Conservation (phyloP, 30 jellyfish, hydroid and myxozoan species). For the Catostylus mosaicus region DNA sequence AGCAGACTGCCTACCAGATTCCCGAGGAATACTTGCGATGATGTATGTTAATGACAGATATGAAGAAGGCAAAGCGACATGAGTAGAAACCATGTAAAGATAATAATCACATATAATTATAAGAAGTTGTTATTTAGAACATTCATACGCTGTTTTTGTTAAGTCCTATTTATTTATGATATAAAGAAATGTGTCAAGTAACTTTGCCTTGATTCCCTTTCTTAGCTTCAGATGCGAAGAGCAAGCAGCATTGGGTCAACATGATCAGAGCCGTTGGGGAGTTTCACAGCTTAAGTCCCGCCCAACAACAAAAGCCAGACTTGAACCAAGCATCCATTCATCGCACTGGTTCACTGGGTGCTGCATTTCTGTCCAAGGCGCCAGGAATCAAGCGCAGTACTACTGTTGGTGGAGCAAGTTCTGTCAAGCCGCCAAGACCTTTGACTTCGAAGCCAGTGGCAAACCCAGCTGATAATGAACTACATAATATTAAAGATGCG, state of each 20-base stretch:
- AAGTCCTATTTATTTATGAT: too few relatives aligned
- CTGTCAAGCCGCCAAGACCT: conserved; percentile 6
- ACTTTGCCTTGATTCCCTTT: too few relatives aligned
- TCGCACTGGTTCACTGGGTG: conserved; percentile 49
- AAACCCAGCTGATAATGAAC: conserved; percentile 86
- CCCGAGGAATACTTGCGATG: too few relatives aligned
- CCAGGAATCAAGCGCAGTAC: conserved; percentile 43
- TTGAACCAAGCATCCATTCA: conserved; percentile 27
- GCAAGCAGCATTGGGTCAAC: conserved; percentile 97
- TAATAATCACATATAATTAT: too few relatives aligned
- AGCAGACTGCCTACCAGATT: too few relatives aligned
- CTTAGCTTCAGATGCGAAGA: conserved; percentile 89
- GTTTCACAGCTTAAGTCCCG: conserved; percentile 70
- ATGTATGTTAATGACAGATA: too few relatives aligned
- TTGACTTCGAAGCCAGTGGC: conserved; percentile 50
- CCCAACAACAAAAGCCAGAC: conserved; percentile 14
- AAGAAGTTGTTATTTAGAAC: too few relatives aligned
- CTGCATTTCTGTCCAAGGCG: conserved; percentile 28
- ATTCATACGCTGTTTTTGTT: too few relatives aligned
- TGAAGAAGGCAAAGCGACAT: too few relatives aligned
- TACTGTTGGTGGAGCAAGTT: conserved; percentile 17
- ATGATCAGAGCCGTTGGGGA: conserved; percentile 98
- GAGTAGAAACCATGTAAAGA: too few relatives aligned
- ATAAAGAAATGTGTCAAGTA: too few relatives aligned
- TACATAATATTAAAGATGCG: conserved; percentile 90